Percentiles rank a stretch among this genome's conserved stretches.
These are phyloP conservation scores for Scaptomyza reducta DNA, from an alignment of 2,888 invertebrate species.

Conservation along the genomic window DNA sequence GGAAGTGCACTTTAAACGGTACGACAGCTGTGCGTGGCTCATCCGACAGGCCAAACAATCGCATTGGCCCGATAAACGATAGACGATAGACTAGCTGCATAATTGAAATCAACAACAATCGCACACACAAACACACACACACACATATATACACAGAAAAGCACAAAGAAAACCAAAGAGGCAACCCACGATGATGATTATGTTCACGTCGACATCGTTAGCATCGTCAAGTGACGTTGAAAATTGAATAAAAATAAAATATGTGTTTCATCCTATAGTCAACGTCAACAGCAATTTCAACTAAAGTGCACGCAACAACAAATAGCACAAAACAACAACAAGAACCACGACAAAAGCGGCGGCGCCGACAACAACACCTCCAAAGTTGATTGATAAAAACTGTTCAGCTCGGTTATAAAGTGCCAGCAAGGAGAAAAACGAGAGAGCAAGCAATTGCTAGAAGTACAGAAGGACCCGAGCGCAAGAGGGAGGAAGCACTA, in stretches of 20 bases:
- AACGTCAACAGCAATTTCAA: slow-evolving; percentile 75
- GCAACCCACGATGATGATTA: slow-evolving; percentile 19
- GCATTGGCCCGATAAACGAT: slow-evolving; percentile 54
- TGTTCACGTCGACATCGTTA: slow-evolving; percentile 34
- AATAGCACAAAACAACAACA: slow-evolving; percentile 37
- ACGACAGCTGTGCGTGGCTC: slow-evolving; percentile 69
- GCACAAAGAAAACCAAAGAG: slow-evolving; percentile 15
- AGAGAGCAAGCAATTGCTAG: slow-evolving; percentile 20
- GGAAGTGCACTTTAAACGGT: slow-evolving; percentile 69
- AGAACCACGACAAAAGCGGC: slow-evolving; percentile 43
- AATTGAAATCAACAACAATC: slow-evolving; percentile 56
- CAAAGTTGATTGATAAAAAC: slow-evolving; percentile 77
- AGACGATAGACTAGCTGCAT: slow-evolving; percentile 59
- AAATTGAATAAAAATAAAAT: slow-evolving; percentile 69
- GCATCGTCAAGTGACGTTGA: slow-evolving; percentile 64
- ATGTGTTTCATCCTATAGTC: slow-evolving; percentile 52
- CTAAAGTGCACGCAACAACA: slow-evolving; percentile 78
- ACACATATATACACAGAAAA: not conserved
- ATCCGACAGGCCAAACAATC: slow-evolving; percentile 68
- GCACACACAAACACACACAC: no score
- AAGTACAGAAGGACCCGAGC: not conserved
- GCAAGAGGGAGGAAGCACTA: slow-evolving; percentile 8
- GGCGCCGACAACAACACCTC: slow-evolving; percentile 67
- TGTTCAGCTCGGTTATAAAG: slow-evolving; percentile 64
- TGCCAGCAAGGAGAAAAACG: slow-evolving; percentile 42